phyloP scores from a whole-genome alignment of 1,140 invertebrate genomes.

The Papilio xuthus region DNA sequence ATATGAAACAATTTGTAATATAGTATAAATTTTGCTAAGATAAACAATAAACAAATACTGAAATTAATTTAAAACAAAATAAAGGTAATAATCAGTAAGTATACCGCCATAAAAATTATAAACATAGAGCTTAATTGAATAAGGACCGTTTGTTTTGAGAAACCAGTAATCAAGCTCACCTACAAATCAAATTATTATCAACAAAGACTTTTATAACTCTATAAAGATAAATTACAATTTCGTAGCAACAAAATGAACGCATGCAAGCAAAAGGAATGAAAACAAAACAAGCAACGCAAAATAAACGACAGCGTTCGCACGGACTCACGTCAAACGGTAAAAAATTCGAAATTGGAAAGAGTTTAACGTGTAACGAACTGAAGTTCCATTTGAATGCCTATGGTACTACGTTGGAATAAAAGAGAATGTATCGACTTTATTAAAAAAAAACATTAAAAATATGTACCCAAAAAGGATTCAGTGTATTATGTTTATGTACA shows the following conservation, averaged over 20 bases:
- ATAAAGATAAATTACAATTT: neutral
- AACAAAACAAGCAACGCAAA: neutral
- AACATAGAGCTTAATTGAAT: too few species aligned
- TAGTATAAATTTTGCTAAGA: too few species aligned
- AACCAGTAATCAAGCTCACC: too few species aligned
- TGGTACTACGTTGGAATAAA: neutral
- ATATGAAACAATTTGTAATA: too few species aligned
- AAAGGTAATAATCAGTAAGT: too few species aligned
- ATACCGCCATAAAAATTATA: too few species aligned
- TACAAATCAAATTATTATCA: neutral
- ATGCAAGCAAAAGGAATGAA: neutral
- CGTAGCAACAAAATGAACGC: constrained; percentile 6
- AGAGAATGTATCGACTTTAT: neutral
- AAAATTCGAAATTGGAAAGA: constrained; percentile 19
- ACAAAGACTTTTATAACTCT: constrained; percentile 8
- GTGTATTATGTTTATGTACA: too few species aligned
- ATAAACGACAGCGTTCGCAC: constrained; percentile 18
- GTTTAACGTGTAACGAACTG: constrained; percentile 5
- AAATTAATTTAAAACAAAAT: too few species aligned
- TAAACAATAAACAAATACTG: too few species aligned
- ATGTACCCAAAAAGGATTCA: too few species aligned
- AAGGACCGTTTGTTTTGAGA: too few species aligned
- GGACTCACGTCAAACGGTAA: constrained; percentile 23
- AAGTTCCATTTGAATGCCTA: neutral
- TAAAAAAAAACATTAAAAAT: neutral